Evolutionary conservation across 2,113 vertebrate genomes (phyloP).

Genomic region (Tachycineta bicolor): DNA sequence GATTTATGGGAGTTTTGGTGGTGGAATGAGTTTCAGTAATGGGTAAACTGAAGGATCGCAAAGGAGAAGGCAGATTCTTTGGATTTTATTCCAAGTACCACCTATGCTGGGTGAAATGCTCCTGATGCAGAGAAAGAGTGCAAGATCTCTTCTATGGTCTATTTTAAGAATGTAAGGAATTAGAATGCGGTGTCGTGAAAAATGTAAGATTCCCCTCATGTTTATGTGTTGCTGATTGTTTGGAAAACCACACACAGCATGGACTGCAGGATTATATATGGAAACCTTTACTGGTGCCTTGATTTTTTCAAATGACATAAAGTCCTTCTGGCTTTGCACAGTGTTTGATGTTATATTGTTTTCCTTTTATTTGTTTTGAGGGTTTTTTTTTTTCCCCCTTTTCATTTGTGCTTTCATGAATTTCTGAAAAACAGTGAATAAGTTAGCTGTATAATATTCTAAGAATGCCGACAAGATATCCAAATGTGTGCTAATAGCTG

Average conservation of each 20-base stretch:
- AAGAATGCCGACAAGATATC: neutral
- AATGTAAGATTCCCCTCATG: neutral
- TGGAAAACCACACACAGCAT: neutral
- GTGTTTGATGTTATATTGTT: rapidly evolving
- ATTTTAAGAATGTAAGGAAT: neutral
- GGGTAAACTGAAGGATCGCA: neutral
- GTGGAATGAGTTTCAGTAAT: neutral
- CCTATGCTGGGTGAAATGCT: neutral
- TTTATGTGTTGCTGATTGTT: neutral
- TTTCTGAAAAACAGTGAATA: neutral
- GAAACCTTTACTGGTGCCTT: neutral
- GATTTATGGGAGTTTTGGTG: neutral
- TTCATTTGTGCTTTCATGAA: neutral
- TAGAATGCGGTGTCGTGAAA: neutral
- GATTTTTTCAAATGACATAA: neutral
- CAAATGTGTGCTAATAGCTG: neutral
- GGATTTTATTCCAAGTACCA: neutral
- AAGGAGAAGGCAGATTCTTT: neutral
- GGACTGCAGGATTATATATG: neutral
- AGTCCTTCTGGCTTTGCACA: neutral
- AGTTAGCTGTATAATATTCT: neutral
- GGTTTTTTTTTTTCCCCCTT: rapidly evolving
- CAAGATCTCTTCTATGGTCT: neutral
- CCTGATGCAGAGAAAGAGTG: neutral
- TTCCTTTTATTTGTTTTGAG: neutral